Evolutionary conservation across 2,797 vertebrate genomes (phyloP), one percentile per base, ranked within the genome.

Genomic region (Helarctos malayanus): DNA sequence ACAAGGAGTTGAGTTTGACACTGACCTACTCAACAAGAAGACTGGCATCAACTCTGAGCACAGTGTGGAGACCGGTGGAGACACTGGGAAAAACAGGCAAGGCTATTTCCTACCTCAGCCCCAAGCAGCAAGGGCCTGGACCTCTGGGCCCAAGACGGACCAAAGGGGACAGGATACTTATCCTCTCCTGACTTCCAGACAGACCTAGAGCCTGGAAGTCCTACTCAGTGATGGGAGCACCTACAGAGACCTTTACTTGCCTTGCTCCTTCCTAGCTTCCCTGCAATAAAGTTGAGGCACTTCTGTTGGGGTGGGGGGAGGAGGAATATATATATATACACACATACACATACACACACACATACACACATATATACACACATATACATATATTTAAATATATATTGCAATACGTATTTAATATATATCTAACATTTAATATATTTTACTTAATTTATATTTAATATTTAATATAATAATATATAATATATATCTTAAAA

Each of bases 41-140:
- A 99, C 99, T 63, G 99, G 97, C 97, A 99, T 99, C 0, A 99
- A 99, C 91, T 99, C 99, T 0, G 99, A 99, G 89, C 99, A 99
- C 98, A 99, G 98, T 0, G 96, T 98, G 69, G 99, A 99, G 2
- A 98, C 98, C 19, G 7, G 71, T 99, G 97, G 99, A 99, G 65
- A 99, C 99, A 0, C 98, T 99, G 95, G 99, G 98, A 18, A 99
- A 99, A 98, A 99, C 99, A 3, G 99, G 99, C 81, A 99, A 99
- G 98, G 98, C 98, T 0, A 98, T 99, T 45, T 99, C 99, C 94
- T 99, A 99, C 98, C 98, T 99, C 0, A 99, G 99, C 89, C 97
- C 99, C 27, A 99, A 99, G 89, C 99, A 98, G 98, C 47, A 2
- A 13, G 38, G 47, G 23, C 83, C 73, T 68, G 10, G 80, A 25